phyloP scores from a whole-genome alignment of 2,797 vertebrate genomes.

The Rhynchonycteris naso region DNA sequence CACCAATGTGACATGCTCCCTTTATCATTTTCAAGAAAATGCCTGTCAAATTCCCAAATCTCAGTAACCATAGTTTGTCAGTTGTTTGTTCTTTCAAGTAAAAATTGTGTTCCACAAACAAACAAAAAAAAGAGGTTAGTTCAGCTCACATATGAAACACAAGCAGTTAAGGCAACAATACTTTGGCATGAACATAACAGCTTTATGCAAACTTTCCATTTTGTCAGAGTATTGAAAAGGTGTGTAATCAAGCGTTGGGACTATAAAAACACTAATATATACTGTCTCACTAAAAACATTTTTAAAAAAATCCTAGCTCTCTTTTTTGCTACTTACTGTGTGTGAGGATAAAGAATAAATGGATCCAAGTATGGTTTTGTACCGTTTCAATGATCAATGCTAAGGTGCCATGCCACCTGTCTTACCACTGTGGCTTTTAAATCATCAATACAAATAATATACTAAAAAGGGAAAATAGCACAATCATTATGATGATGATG shows the following conservation, averaged over 20 bases:
- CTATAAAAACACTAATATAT: background rate
- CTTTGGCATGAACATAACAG: background rate
- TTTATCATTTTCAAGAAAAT: constrained; percentile 26
- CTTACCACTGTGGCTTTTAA: background rate
- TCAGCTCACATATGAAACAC: background rate
- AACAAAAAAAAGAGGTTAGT: background rate
- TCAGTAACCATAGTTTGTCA: background rate
- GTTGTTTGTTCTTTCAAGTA: constrained; percentile 3
- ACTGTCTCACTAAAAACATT: background rate
- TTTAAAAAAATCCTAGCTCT: background rate
- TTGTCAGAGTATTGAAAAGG: background rate
- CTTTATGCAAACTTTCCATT: background rate
- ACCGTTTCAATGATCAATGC: background rate
- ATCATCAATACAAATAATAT: background rate
- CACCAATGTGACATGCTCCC: background rate
- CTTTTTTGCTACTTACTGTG: background rate
- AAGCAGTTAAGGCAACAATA: background rate
- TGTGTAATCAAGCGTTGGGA: background rate
- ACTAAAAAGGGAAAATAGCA: background rate
- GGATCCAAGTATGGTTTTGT: background rate
- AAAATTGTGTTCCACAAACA: background rate
- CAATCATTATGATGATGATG: background rate
- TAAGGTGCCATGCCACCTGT: background rate
- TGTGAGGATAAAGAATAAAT: background rate
- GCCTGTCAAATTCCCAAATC: background rate